phyloP scores from a whole-genome alignment of 2,113 vertebrate genomes.

The Elgaria multicarinata region DNA sequence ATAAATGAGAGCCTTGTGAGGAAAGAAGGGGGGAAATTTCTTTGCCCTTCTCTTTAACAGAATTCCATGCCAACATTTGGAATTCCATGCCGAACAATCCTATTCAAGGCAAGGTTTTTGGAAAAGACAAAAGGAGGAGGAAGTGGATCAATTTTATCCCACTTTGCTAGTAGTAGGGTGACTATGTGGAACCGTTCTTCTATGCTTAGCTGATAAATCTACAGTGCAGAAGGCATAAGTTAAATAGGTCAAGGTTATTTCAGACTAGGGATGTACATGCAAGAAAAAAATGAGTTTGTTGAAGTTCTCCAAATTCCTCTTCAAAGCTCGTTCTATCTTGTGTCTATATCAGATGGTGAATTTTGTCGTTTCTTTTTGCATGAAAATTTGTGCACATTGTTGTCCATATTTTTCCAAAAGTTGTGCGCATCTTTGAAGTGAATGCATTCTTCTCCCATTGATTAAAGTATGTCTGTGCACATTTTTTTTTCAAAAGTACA shows the following conservation, averaged over 20 bases:
- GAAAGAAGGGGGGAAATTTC: not conserved
- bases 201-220: not conserved
- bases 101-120: fast-evolving
- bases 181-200: not conserved
- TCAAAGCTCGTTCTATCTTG: no score
- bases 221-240: not conserved
- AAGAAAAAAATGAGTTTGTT: no score
- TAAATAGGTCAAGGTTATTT: not conserved
- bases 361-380: no score
- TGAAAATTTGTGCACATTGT: no score
- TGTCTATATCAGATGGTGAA: no score
- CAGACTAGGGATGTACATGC: not conserved
- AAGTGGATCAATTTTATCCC: not conserved
- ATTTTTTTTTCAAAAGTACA: no score
- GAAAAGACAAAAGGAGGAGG: not conserved
- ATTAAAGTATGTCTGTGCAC: no score
- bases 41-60: not conserved
- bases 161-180: not conserved
- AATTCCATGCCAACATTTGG: not conserved
- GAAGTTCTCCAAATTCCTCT: no score
- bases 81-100: not conserved
- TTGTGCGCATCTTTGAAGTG: no score
- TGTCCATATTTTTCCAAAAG: no score
- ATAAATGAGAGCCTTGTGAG: not conserved
- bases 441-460: no score